Percentiles rank a stretch among this genome's conserved stretches.
Evolutionary conservation across 1,140 invertebrate species (phyloP).

Genomic region (Drosophila mayri): DNA sequence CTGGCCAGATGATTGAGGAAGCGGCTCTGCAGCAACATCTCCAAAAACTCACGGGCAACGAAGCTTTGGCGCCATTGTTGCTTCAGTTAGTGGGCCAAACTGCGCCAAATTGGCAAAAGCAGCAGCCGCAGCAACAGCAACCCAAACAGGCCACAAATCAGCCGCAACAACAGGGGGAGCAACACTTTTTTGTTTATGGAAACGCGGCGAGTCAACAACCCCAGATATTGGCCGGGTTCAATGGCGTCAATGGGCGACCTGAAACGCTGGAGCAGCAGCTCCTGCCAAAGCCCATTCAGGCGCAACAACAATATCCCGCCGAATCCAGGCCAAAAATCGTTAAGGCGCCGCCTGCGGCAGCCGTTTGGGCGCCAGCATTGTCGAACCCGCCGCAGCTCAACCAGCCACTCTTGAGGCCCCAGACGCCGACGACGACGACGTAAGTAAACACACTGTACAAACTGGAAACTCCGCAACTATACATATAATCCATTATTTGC

Average conservation of each 20-base stretch:
- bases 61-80: conserved; percentile 71
- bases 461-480: conserved; percentile 33
- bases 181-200: conserved; percentile 72
- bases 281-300: conserved; percentile 59
- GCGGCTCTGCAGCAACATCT: conserved; percentile 47
- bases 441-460: conserved; percentile 59
- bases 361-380: conserved; percentile 39
- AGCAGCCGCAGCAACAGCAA: conserved; percentile 12
- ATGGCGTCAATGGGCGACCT: conserved; percentile 68
- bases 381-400: conserved; percentile 5
- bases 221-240: conserved; percentile 74
- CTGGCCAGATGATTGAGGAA: conserved; percentile 55
- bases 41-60: conserved; percentile 59
- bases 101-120: conserved; percentile 73
- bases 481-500: conserved; percentile 63
- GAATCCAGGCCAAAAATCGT: conserved; percentile 61
- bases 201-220: conserved; percentile 69
- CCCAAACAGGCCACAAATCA: conserved; percentile 24
- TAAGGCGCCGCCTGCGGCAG: conserved; percentile 57
- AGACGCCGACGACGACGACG: conserved; percentile 53
- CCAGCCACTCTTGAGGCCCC: conserved; percentile 21
- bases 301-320: conserved; percentile 50
- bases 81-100: conserved; percentile 66
- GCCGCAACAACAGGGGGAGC: conserved; percentile 33
- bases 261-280: conserved; percentile 19